phyloP scores from a whole-genome alignment of 2,113 vertebrate genomes.

The Tauraco erythrolophus region DNA sequence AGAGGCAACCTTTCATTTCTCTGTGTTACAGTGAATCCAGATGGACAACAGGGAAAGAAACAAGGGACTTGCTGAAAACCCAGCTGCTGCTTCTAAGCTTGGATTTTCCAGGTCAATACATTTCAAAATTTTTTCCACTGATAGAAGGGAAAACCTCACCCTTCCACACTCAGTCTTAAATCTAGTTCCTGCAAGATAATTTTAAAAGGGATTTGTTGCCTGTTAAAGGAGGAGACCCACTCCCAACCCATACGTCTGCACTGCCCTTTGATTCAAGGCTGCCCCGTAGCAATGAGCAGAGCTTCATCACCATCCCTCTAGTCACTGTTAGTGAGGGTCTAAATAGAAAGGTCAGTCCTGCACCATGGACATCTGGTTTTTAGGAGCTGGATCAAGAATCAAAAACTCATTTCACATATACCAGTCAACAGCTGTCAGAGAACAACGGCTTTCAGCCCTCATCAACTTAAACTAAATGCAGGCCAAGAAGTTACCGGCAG shows the following conservation, averaged over 20 bases:
- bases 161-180: background rate
- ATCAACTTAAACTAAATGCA: background rate
- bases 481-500: background rate
- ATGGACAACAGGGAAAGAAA: slow-evolving; percentile 12
- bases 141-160: background rate
- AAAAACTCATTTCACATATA: background rate
- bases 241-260: background rate
- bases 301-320: background rate
- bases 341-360: background rate
- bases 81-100: slow-evolving; percentile 7
- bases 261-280: background rate
- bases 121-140: background rate
- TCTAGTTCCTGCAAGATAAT: background rate
- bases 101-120: slow-evolving; percentile 36
- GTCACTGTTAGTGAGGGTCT: background rate
- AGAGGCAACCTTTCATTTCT: background rate
- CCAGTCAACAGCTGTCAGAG: background rate
- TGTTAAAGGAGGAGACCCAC: background rate
- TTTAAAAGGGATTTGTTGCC: background rate
- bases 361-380: background rate
- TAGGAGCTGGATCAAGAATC: background rate
- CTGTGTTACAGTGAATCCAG: slow-evolving; percentile 1
- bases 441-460: background rate
- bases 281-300: background rate
- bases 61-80: slow-evolving; percentile 20